Base-by-base conservation (phyloP, 2,888 invertebrate genomes). In the Hirtodrosophila confusa region DNA sequence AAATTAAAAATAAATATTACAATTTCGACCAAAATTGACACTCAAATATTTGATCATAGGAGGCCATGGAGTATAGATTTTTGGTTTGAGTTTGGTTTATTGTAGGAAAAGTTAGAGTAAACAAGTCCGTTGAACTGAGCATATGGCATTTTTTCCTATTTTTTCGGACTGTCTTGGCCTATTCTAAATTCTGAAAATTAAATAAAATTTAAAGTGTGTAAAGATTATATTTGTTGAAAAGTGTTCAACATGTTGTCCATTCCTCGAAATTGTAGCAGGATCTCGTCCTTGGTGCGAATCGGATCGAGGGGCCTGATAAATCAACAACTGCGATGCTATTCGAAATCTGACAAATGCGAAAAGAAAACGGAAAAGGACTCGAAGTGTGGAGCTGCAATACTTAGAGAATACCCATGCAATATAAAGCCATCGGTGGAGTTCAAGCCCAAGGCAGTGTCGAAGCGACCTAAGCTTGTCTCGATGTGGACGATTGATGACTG, bases 401-500 rank as follows among this genome's bases (percentile, higher is more conserved):
- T 53, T 0, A 39, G 10, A 1, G 62, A 60, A 29, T 61, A 68
- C 48, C 35, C 47, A 8, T 75, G 75, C 24, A 61, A 55, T 3
- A 0, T 24, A 6, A 35, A 31, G 0, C 12, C n/a, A 0, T 9
- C 36, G 3, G 23, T 33, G 23, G 3, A 23, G 7, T 10, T 35
- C 17, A 49, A 37, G 10, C 3, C 39, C 2, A 49, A 49, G 6
- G 11, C 24, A 1, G 7, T 8, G 8, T 7, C 4, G 10, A 4
- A 24, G 6, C 17, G 17, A 17, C 17, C 54, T 0, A 3, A 6
- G 0, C 8, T 60, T 0, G 9, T 43, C 0, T 76, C 76, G 0
- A 78, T 77, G 77, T 77, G 77, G 77, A 23, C 44, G 5, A 5
- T 68, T 0, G n/a, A 65, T 0, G 48, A 35, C 8, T 77, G 77